Evolutionary conservation across 2,797 vertebrate species (phyloP).

Genomic region (Typhlichthys eigenmanni): DNA sequence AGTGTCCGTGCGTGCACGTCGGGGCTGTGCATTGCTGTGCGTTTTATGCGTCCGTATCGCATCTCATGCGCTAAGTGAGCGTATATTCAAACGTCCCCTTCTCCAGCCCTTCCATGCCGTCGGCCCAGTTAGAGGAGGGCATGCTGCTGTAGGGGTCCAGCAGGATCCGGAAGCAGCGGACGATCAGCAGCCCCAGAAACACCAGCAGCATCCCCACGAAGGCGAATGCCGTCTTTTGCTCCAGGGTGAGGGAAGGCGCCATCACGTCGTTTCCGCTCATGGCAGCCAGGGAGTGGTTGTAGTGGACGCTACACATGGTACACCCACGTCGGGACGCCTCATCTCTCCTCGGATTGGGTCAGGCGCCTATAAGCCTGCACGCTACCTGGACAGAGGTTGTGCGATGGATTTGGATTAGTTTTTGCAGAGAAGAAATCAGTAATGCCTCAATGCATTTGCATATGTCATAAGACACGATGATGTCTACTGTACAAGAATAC

Average conservation of each 20-base stretch:
- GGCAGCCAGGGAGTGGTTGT: conserved; percentile 87
- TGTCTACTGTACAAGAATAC: conserved; percentile 16
- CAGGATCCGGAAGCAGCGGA: conserved; percentile 94
- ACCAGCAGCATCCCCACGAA: conserved; percentile 95
- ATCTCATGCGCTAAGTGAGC: conserved; percentile 83
- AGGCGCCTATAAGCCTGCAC: conserved; percentile 63
- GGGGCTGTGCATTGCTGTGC: conserved; percentile 32
- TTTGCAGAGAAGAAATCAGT: conserved; percentile 12
- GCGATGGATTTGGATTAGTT: conserved; percentile 39
- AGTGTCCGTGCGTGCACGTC: conserved; percentile 17
- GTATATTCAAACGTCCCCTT: conserved; percentile 97
- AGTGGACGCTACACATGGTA: conserved; percentile 89
- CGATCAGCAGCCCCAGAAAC: conserved; percentile 92
- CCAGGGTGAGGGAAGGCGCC: conserved; percentile 89
- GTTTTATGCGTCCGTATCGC: background rate
- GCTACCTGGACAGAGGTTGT: conserved; percentile 65
- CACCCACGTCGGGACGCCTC: conserved; percentile 61
- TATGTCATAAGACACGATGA: conserved; percentile 6
- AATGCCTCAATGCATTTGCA: conserved; percentile 20
- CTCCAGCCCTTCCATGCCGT: conserved; percentile 92
- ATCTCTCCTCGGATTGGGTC: conserved; percentile 66
- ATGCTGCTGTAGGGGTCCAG: conserved; percentile 97
- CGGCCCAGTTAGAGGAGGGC: conserved; percentile 96
- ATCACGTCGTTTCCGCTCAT: conserved; percentile 89
- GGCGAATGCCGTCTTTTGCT: conserved; percentile 96